phyloP scores from a whole-genome alignment of 1,140 invertebrate genomes.

The Aphaenogaster floridana region DNA sequence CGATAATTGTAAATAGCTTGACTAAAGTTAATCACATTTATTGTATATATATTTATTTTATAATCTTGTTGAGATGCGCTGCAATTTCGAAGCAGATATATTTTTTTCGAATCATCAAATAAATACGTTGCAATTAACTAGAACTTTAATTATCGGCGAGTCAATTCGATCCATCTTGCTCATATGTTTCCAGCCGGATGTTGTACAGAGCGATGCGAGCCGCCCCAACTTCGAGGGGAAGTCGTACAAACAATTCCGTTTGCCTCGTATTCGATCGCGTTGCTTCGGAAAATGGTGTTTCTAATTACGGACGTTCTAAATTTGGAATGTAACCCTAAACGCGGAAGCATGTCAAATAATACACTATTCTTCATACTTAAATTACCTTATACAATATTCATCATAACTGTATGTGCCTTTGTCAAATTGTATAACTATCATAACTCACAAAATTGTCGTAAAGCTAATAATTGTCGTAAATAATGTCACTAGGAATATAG shows the following conservation, averaged over 20 bases:
- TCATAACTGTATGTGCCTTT: background rate
- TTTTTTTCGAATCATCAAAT: background rate
- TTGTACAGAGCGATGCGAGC: conserved; percentile 5
- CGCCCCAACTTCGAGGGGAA: conserved; percentile 3
- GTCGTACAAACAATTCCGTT: conserved; percentile 41
- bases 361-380: background rate
- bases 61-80: background rate
- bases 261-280: conserved; percentile 15
- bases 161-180: background rate
- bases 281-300: conserved; percentile 44
- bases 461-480: too few species aligned
- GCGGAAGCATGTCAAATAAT: background rate
- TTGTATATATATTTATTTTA: background rate
- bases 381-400: background rate
- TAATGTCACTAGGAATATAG: background rate
- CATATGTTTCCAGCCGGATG: conserved; percentile 18
- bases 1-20: background rate
- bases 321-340: conserved; percentile 43
- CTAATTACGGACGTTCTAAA: conserved; percentile 54
- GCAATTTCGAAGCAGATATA: background rate
- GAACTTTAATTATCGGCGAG: background rate
- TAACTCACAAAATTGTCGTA: background rate
- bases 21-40: background rate
- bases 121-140: conserved; percentile 18
- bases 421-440: background rate